Conservation (phyloP, 2,888 invertebrate genomes). For the Drymonia ruficornis region DNA sequence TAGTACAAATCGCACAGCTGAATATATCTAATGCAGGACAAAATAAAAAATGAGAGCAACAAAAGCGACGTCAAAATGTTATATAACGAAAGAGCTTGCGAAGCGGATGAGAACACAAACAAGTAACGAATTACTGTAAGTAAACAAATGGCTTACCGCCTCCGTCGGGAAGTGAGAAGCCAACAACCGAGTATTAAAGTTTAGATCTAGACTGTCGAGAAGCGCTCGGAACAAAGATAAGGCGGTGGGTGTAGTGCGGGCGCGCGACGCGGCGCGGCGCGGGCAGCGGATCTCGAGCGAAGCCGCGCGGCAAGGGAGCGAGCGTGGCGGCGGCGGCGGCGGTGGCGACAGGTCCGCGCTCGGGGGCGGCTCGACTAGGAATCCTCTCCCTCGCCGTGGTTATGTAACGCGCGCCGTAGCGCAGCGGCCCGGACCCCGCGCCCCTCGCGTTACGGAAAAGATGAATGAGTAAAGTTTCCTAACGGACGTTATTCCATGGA, state of each 20-base stretch:
- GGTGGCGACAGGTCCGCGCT: slow-evolving; percentile 52
- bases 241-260: slow-evolving; percentile 31
- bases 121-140: slow-evolving; percentile 43
- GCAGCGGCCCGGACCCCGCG: slow-evolving; percentile 66
- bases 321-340: slow-evolving; percentile 27
- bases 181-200: slow-evolving; percentile 46
- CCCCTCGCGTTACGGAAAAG: slow-evolving; percentile 79
- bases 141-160: slow-evolving; percentile 69
- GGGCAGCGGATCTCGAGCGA: slow-evolving; percentile 25
- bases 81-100: slow-evolving; percentile 54
- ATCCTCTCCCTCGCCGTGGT: slow-evolving; percentile 61
- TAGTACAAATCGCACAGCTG: slow-evolving; percentile 32
- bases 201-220: slow-evolving; percentile 41
- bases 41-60: slow-evolving; percentile 35
- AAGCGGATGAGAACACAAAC: slow-evolving; percentile 47
- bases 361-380: slow-evolving; percentile 60
- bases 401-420: slow-evolving; percentile 76
- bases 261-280: slow-evolving; percentile 37
- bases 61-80: slow-evolving; percentile 48
- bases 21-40: slow-evolving; percentile 25
- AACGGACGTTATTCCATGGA: slow-evolving; percentile 77
- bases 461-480: slow-evolving; percentile 83
- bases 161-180: slow-evolving; percentile 50
- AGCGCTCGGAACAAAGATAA: slow-evolving; percentile 37
- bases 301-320: slow-evolving; percentile 32